Evolutionary conservation across 2,888 invertebrate genomes (phyloP), one percentile per base, ranked within the genome.

Genomic region (Cosmorhoe ocellata): DNA sequence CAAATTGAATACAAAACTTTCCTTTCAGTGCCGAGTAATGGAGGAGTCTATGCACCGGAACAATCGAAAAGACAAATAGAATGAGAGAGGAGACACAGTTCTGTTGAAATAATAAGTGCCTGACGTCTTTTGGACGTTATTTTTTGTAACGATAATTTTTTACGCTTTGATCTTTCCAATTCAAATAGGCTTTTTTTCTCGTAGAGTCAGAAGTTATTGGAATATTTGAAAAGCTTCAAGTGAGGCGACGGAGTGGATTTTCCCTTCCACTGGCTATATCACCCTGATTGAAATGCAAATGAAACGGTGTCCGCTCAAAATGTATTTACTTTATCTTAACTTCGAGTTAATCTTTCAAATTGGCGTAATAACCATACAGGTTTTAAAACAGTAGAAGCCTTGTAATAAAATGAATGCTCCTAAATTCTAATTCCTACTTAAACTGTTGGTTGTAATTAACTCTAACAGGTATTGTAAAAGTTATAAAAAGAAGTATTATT

Each of bases 1-100:
- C 91, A 90, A 90, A 91, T 90, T 91, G 90, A 90, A 89, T 90
- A 91, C 90, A 90, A 91, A 91, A 91, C 90, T 91, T 91, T 90
- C 89, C 91, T 91, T 90, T 91, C 91, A 91, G 85, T 86, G 84
- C 85, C 79, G 80, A 87, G 88, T 90, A 89, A 90, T 90, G 90
- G 90, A 87, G 88, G 84, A 89, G 81, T 85, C 87, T 84, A 89
- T 90, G 88, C 90, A 88, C 86, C 87, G 87, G 89, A 88, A 89
- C 89, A 88, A 86, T 88, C 86, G 86, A 84, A 88, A 88, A 89
- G 89, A 89, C 90, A 90, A 90, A 90, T 84, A 90, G 83, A 89
- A 84, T 71, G 80, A 82, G 80, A 76, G 84, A 83, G 78, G 84
- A 85, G 86, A 81, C 84, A 85, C 76, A 81, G 78, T 79, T 81